Base-by-base conservation (phyloP, 2,113 vertebrate species). In the Siniperca knerii region DNA sequence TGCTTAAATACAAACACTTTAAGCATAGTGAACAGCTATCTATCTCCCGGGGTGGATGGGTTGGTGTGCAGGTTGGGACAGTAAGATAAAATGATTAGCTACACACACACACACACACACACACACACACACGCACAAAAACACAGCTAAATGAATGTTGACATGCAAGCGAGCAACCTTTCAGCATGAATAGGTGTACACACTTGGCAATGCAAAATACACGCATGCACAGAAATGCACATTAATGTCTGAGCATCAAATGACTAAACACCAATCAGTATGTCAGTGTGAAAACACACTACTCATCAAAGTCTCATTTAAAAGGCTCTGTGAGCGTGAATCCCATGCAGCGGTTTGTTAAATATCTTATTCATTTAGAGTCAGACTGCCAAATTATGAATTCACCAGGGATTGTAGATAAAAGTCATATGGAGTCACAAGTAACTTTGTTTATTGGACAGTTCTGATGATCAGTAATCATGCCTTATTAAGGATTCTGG, bases 271-370 rank as follows among this genome's bases (percentile, higher is more conserved):
- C 44, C 44, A 75, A 71, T 82, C 64, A 79, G 79, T 29, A 37
- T 25, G 69, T 79, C 79, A 61, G 72, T 33, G 3, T 48, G 70
- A 23, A 76, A 77, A 72, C 12, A 40, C 75, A 50, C 48, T 29
- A 55, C 12, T n/a, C 84, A 81, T 89, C 77, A 74, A 64, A 81
- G 61, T 16, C 72, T 86, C 54, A 61, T 71, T 82, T 71, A 42
- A 76, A 61, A 79, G 44, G 66, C 64, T 40, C 58, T 50, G 73
- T n/a, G 77, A 79, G 60, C 23, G 35, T 68, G 35, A 77, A 78
- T 83, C 61, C 55, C 46, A 73, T 58, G 46, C 61, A 44, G 76
- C 2, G 8, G 61, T 48, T 82, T 69, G 55, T 69, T 70, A 48
- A 70, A 58, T 54, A 65, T 58, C 75, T 55, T 21, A 66, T 77